Evolutionary conservation across 1,140 invertebrate genomes (phyloP).

Genomic region (Drosophila insularis): DNA sequence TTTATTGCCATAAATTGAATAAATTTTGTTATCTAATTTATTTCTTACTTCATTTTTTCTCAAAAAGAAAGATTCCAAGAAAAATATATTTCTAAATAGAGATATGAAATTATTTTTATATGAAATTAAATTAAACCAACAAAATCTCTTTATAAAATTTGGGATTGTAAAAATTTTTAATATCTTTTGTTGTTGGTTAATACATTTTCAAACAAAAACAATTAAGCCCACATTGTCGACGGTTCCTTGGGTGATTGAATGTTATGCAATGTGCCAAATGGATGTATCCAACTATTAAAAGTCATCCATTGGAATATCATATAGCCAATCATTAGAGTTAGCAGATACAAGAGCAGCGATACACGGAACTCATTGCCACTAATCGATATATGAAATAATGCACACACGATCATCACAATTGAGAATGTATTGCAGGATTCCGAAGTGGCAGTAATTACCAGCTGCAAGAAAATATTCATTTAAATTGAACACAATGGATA

Average conservation of each 20-base stretch:
- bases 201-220: too few species aligned
- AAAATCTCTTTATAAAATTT: too few species aligned
- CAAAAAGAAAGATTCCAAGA: too few species aligned
- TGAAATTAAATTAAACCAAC: too few species aligned
- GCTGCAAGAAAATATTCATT: background rate
- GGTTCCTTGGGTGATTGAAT: background rate
- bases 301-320: constrained; percentile 14
- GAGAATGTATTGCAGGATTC: background rate
- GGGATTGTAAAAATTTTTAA: too few species aligned
- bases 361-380: constrained; percentile 9
- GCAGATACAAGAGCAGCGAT: background rate
- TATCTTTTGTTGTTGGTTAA: too few species aligned
- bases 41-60: too few species aligned
- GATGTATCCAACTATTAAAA: constrained; percentile 2
- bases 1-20: constrained; percentile 1
- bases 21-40: too few species aligned
- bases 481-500: too few species aligned
- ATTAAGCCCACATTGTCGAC: background rate
- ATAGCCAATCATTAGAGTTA: background rate
- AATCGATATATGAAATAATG: constrained; percentile 1
- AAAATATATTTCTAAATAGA: too few species aligned
- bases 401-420: background rate
- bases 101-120: too few species aligned
- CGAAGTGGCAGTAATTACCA: background rate
- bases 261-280: constrained; percentile 2